Evolutionary conservation across 2,113 vertebrate genomes (phyloP).

Genomic region (Aegotheles bennettii): DNA sequence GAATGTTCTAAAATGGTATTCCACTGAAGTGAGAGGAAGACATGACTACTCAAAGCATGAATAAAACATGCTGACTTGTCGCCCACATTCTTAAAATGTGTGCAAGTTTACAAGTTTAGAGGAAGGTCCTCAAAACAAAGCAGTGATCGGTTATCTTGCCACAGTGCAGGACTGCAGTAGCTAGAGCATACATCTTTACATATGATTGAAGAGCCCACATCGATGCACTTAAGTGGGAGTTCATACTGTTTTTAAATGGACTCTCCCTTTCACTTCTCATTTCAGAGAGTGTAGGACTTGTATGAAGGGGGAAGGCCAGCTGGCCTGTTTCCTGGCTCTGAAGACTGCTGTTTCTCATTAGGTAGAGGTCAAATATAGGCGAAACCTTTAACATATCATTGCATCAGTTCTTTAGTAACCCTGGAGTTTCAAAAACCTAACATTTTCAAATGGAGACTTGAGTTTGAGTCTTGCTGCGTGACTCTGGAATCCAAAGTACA

Average conservation of each 20-base stretch:
- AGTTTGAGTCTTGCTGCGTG: neutral
- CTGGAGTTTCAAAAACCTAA: neutral
- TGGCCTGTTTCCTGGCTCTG: neutral
- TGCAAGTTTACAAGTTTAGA: neutral
- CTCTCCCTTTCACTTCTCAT: neutral
- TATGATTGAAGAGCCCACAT: neutral
- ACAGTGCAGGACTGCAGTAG: neutral
- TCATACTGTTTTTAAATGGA: neutral
- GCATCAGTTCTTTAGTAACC: neutral
- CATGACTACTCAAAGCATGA: neutral
- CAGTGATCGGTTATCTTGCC: neutral
- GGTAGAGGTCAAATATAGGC: neutral
- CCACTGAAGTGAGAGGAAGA: neutral
- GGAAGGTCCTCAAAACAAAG: neutral
- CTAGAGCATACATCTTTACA: neutral
- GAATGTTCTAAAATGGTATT: constrained; percentile 3
- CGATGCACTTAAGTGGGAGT: neutral
- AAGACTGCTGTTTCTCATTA: neutral
- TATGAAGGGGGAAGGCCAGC: neutral
- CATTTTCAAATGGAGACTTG: neutral
- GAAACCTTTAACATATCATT: neutral
- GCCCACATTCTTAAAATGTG: neutral
- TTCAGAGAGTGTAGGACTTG: neutral
- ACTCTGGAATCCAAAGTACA: neutral
- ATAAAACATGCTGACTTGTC: neutral